Percentiles rank a stretch among this genome's conserved stretches.
Conservation (phyloP, 1,140 invertebrate species). For the Drosophila lacteicornis region DNA sequence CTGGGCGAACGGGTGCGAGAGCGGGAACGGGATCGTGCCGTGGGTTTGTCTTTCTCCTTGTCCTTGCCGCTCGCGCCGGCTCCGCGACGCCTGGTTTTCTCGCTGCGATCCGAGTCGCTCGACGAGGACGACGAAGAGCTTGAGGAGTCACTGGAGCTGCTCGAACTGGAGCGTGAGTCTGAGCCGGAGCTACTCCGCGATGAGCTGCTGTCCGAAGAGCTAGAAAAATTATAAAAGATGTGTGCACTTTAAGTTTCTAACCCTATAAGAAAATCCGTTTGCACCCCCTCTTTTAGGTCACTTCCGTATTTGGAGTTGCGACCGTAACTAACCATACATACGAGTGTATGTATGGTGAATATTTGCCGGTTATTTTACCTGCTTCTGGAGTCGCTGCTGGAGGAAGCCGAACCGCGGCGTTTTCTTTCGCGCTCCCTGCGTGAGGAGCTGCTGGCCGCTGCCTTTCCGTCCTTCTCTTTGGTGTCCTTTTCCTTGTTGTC, state of each 20-base stretch:
- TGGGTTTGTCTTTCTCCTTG: conserved; percentile 65
- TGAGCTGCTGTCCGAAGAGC: conserved; percentile 87
- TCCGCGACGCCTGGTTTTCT: conserved; percentile 79
- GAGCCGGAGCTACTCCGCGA: conserved; percentile 92
- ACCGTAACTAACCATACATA: not conserved
- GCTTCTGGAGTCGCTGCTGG: conserved; percentile 91
- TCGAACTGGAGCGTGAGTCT: conserved; percentile 90
- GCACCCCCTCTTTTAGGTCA: not conserved
- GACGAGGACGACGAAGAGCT: conserved; percentile 87
- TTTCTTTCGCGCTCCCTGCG: conserved; percentile 81
- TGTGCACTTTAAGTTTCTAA: too few species aligned
- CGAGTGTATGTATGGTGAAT: not conserved
- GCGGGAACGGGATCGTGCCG: conserved; percentile 30
- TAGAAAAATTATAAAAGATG: conserved; percentile 11
- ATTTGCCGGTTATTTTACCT: conserved; percentile 86
- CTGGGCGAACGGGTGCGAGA: conserved; percentile 78
- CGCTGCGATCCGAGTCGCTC: conserved; percentile 84
- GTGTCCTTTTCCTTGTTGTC: conserved; percentile 74
- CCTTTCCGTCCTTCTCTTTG: conserved; percentile 74
- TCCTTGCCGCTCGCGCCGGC: conserved; percentile 85
- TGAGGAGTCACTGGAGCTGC: conserved; percentile 89
- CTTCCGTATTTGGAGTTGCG: conserved; percentile 6
- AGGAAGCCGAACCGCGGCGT: conserved; percentile 87
- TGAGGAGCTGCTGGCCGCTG: conserved; percentile 66
- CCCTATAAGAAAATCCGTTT: not conserved